Percentiles rank a stretch among this genome's conserved stretches.
These are phyloP conservation scores for Epinephelus cyanopodus DNA, from an alignment of 2,113 vertebrate species.

Conservation along the genomic window DNA sequence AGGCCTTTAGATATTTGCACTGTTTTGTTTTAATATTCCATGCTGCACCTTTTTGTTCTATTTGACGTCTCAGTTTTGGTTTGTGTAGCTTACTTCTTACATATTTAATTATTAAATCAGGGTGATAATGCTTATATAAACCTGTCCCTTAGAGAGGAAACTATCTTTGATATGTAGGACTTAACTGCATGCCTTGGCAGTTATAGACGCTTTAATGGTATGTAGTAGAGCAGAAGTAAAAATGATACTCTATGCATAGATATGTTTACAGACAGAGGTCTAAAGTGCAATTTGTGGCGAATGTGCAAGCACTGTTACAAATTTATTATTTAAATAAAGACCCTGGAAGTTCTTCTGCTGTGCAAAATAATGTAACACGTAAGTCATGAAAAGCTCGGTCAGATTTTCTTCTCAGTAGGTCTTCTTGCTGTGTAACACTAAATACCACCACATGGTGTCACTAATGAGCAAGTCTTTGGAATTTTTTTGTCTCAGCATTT, in stretches of 20 bases:
- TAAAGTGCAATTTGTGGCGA: background rate
- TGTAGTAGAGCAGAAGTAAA: background rate
- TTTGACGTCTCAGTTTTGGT: background rate
- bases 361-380: conserved; percentile 1
- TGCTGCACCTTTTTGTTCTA: background rate
- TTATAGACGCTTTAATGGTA: background rate
- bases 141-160: background rate
- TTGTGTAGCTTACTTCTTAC: conserved; percentile 7
- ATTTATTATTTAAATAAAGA: background rate
- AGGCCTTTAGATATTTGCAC: conserved; percentile 9
- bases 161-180: background rate
- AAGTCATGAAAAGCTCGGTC: background rate
- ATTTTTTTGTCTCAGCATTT: conserved; percentile 18
- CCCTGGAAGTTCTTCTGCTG: conserved; percentile 5
- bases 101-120: background rate
- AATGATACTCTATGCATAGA: background rate
- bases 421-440: background rate
- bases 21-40: background rate
- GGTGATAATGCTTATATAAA: background rate
- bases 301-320: background rate
- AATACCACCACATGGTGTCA: conserved; percentile 37
- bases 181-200: background rate
- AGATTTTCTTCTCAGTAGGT: background rate
- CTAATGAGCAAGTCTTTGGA: conserved; percentile 25
- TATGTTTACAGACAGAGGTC: conserved; percentile 15